Conservation (phyloP, 2,113 vertebrate species). For the Vidua chalybeata region DNA sequence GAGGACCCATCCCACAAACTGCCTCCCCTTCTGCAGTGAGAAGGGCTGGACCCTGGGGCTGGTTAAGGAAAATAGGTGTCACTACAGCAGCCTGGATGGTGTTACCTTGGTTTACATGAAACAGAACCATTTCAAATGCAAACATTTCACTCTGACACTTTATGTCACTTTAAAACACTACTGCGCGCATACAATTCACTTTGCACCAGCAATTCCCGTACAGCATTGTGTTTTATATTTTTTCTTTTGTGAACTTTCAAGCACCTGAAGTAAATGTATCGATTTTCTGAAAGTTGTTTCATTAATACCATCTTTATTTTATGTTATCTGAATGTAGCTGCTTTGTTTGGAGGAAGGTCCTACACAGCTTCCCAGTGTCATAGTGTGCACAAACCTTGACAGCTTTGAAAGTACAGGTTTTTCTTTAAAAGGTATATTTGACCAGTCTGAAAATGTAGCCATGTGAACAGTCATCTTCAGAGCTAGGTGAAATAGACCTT, state of each 20-base stretch:
- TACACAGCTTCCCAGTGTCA: neutral
- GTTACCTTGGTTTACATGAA: neutral
- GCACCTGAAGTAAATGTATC: neutral
- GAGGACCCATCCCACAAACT: neutral
- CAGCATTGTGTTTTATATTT: neutral
- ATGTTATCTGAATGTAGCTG: neutral
- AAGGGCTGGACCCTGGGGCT: neutral
- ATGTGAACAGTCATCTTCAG: no score
- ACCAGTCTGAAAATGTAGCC: neutral
- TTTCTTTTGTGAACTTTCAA: neutral
- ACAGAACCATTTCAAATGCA: neutral
- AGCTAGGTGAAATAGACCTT: neutral
- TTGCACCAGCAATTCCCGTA: fast-evolving
- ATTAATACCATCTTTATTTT: neutral
- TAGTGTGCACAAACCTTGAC: neutral
- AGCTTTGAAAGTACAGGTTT: neutral
- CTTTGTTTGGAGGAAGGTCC: neutral
- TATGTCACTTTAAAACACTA: neutral
- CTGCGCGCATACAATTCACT: neutral
- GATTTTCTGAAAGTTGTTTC: neutral
- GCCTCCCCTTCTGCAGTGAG: neutral
- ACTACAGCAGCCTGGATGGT: neutral
- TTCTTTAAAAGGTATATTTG: neutral
- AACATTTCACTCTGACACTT: neutral
- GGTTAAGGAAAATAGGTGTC: fast-evolving